Percentiles rank a stretch among this genome's conserved stretches.
Conservation (phyloP, 2,888 invertebrate species). For the Agriopis leucophaearia region DNA sequence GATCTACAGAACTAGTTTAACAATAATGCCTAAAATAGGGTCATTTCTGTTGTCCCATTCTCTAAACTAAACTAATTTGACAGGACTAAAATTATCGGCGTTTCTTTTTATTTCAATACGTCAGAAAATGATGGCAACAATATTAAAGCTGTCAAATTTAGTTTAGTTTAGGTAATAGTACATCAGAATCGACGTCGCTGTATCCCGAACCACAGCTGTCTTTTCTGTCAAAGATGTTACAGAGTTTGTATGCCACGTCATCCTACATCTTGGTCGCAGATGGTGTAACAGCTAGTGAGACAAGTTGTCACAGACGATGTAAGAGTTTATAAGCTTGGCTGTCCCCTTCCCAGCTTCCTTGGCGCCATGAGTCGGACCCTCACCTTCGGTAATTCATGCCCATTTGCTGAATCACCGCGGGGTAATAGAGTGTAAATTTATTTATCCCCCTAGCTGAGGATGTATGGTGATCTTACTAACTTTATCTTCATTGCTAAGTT, state of each 20-base stretch:
- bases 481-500: background rate
- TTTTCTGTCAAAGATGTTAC: background rate
- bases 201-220: background rate
- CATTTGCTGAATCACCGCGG: slow-evolving; percentile 72
- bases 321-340: slow-evolving; percentile 7
- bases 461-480: slow-evolving; percentile 4
- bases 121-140: no score
- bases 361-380: slow-evolving; percentile 45
- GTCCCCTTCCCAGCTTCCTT: slow-evolving; percentile 35
- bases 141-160: no score
- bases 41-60: no score
- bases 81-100: no score
- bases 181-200: no score
- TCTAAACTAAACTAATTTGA: no score
- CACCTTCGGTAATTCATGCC: slow-evolving; percentile 50
- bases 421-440: slow-evolving; percentile 76
- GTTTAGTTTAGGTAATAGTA: no score
- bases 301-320: slow-evolving; percentile 12
- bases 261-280: background rate
- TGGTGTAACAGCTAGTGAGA: background rate
- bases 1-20: no score
- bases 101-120: no score
- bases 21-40: background rate
- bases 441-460: slow-evolving; percentile 58
- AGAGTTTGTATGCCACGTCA: background rate